Evolutionary conservation across 2,113 vertebrate species (phyloP).

Genomic region (Ellobius talpinus): DNA sequence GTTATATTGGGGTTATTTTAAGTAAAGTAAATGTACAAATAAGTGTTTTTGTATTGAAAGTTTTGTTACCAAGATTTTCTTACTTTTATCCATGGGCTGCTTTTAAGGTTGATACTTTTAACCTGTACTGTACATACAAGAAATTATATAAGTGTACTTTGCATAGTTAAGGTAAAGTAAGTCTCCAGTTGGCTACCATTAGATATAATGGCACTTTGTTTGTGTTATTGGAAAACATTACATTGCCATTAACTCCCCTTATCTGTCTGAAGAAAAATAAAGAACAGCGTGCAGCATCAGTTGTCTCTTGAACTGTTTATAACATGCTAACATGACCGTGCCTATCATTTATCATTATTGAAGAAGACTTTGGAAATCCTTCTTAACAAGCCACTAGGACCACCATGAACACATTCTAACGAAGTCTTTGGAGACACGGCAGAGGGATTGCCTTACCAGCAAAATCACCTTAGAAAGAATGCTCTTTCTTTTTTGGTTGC

Average conservation of each 20-base stretch:
- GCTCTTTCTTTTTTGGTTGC: neutral
- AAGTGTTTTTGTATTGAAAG: constrained; percentile 62
- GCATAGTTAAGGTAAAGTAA: constrained; percentile 80
- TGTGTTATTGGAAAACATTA: constrained; percentile 82
- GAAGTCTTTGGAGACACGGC: neutral
- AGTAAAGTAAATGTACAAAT: constrained; percentile 64
- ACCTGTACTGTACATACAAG: constrained; percentile 83
- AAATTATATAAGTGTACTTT: constrained; percentile 77
- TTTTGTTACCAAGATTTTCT: constrained; percentile 58
- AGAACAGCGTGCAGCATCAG: constrained; percentile 82
- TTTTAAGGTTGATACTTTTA: constrained; percentile 31
- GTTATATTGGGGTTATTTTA: constrained; percentile 55
- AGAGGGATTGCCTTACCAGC: neutral
- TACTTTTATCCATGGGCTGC: constrained; percentile 26
- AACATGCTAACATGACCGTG: neutral
- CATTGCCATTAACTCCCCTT: constrained; percentile 82
- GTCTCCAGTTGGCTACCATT: constrained; percentile 83
- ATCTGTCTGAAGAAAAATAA: constrained; percentile 86
- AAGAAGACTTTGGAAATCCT: constrained; percentile 24
- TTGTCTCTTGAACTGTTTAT: constrained; percentile 75
- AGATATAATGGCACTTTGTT: constrained; percentile 83
- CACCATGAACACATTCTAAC: neutral
- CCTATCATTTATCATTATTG: neutral
- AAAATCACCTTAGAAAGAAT: neutral
- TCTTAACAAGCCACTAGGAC: neutral